Percentiles rank a stretch among this genome's conserved stretches.
phyloP scores from a whole-genome alignment of 30 jellyfish, hydroid and myxozoan species.

The Catostylus mosaicus region DNA sequence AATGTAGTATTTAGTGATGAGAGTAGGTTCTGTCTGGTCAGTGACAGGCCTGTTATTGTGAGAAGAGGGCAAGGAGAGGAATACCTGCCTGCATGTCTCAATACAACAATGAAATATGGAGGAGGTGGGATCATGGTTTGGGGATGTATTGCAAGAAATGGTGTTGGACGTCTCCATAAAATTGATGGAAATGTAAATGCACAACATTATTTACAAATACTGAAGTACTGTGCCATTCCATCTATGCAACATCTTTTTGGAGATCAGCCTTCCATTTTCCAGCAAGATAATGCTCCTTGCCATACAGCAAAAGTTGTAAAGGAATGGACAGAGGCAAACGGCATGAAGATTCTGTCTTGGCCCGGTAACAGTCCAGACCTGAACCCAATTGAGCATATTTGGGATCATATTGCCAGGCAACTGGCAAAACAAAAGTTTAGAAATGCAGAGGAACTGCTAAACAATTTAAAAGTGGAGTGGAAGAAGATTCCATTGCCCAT shows the following conservation, averaged over 20 bases:
- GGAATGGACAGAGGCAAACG: neutral
- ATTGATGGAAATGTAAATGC: slow-evolving; percentile 12
- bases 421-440: neutral
- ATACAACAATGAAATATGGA: slow-evolving; percentile 17
- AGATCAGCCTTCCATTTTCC: neutral
- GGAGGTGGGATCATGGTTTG: slow-evolving; percentile 39
- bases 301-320: slow-evolving; percentile 35
- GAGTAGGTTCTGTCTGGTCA: neutral
- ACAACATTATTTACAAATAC: slow-evolving; percentile 9
- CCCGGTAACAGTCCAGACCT: slow-evolving; percentile 19
- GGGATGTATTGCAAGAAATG: slow-evolving; percentile 11
- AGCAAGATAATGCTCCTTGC: slow-evolving; percentile 32
- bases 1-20: slow-evolving; percentile 4
- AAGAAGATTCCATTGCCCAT: neutral
- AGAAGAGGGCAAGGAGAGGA: neutral
- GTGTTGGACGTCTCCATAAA: slow-evolving; percentile 20
- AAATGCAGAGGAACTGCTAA: neutral
- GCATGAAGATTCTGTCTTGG: slow-evolving; percentile 14
- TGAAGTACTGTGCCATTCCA: slow-evolving; percentile 7
- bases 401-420: slow-evolving; percentile 8
- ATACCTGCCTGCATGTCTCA: neutral
- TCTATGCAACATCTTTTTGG: slow-evolving; percentile 1
- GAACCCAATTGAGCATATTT: neutral
- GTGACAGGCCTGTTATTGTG: slow-evolving; percentile 1
- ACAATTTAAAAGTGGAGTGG: neutral